Base-by-base conservation (phyloP, 2,797 vertebrate genomes). In the Corythornis leucogaster region DNA sequence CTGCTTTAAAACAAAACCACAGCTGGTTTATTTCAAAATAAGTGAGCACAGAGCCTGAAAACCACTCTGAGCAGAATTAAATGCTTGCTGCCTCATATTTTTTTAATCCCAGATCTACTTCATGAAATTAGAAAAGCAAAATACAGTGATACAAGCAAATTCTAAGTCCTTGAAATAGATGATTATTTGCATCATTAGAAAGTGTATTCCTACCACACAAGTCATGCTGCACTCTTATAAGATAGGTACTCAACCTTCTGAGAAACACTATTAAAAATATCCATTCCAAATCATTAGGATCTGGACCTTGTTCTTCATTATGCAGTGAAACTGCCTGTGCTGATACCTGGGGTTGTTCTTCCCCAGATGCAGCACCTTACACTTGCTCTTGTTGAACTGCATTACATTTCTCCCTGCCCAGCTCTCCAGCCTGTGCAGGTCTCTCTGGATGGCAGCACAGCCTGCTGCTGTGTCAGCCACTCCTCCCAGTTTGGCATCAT, bases 21-120 rank as follows among this genome's bases (percentile, higher is more conserved):
- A 88, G 67, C 67, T 93, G 89, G n/a, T 79, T 93, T 79, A 28
- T 86, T 73, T 84, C 74, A 81, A 79, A 84, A 57, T 50, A 69
- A 78, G 68, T 21, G 77, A 91, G 42, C 71, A 53, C 0, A 0
- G 55, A 91, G 59, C 22, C 63, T 80, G n/a, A 92, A 51, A 69
- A 89, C 43, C 31, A 45, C 67, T n/a, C 61, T 35, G 30, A 90
- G 59, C 15, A n/a, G 40, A 92, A 89, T 21, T 43, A 76, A 80
- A 55, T 2, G 4, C 28, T 85, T 62, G 8, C 35, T 94, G 40
- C 15, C 40, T 40, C 17, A 19, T 1, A 0, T 67, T 57, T 69
- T 66, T 86, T 79, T 87, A 78, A 85, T 75, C 55, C 31, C 43
- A 85, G 18, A 20, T 58, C 62, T 84, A n/a, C 66, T 84, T 89